Evolutionary conservation across 2,888 invertebrate genomes (phyloP).

Genomic region (Phaedon cochleariae): DNA sequence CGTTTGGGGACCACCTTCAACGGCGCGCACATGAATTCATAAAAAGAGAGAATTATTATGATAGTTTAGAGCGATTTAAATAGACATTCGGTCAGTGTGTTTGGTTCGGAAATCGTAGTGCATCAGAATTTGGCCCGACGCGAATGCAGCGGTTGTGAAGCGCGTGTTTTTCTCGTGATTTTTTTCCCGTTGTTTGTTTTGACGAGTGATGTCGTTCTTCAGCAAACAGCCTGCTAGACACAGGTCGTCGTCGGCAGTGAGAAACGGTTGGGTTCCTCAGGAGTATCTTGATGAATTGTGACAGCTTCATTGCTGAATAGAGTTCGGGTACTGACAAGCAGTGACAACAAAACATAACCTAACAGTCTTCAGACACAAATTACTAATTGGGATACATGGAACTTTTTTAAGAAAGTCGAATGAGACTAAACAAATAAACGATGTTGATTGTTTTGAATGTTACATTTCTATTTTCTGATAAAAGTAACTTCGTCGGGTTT

Average conservation of each 20-base stretch:
- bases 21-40: constrained; percentile 32
- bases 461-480: no score
- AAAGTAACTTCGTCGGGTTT: no score
- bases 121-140: not conserved
- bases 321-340: not conserved
- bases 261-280: constrained; percentile 23
- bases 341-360: not conserved
- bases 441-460: no score
- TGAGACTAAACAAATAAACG: no score
- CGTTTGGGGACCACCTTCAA: constrained; percentile 37
- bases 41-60: constrained; percentile 36
- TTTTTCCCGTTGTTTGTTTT: not conserved
- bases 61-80: constrained; percentile 39
- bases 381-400: no score
- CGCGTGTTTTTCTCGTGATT: not conserved
- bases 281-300: not conserved
- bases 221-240: constrained; percentile 55
- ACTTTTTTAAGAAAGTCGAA: no score
- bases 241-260: constrained; percentile 56
- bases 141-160: constrained; percentile 11
- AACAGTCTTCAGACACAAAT: no score
- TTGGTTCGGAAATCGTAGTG: constrained; percentile 15
- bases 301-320: not conserved
- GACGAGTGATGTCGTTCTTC: constrained; percentile 46
- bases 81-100: constrained; percentile 39